These are phyloP conservation scores for Ptychoptera albimana DNA, from an alignment of 2,888 invertebrate genomes.

Conservation along the genomic window DNA sequence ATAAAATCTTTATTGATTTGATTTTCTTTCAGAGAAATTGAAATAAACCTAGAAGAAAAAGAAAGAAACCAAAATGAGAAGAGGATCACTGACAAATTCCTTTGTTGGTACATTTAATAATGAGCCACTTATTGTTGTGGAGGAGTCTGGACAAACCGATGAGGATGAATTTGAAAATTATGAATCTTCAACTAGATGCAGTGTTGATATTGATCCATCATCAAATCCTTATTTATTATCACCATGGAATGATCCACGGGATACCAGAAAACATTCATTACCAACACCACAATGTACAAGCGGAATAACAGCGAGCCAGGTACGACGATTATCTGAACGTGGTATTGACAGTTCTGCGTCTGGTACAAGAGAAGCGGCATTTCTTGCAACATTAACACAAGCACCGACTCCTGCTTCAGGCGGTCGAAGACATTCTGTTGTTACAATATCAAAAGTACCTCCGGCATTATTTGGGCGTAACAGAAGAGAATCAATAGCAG, in stretches of 20 bases:
- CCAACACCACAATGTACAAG: constrained; percentile 72
- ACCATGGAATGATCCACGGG: constrained; percentile 58
- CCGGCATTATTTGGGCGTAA: constrained; percentile 63
- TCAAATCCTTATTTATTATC: constrained; percentile 68
- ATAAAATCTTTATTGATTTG: too few relatives aligned
- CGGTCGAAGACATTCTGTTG: constrained; percentile 70
- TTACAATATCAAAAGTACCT: constrained; percentile 70
- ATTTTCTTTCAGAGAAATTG: too few relatives aligned
- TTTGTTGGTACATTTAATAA: constrained; percentile 35
- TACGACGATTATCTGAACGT: constrained; percentile 63
- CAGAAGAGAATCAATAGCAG: constrained; percentile 68
- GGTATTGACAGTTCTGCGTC: constrained; percentile 58
- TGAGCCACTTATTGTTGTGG: constrained; percentile 71
- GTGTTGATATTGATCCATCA: constrained; percentile 60
- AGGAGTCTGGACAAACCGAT: constrained; percentile 54
- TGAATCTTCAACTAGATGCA: constrained; percentile 38
- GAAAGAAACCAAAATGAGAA: constrained; percentile 38
- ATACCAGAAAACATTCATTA: constrained; percentile 64
- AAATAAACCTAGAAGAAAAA: too few relatives aligned
- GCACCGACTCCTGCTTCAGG: constrained; percentile 51
- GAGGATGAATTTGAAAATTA: constrained; percentile 38
- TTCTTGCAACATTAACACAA: constrained; percentile 67
- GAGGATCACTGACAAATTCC: constrained; percentile 48
- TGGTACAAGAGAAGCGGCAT: constrained; percentile 66
- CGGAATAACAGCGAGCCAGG: constrained; percentile 77